Conservation (phyloP, 2,113 vertebrate genomes). For the Tylochromis polylepis region DNA sequence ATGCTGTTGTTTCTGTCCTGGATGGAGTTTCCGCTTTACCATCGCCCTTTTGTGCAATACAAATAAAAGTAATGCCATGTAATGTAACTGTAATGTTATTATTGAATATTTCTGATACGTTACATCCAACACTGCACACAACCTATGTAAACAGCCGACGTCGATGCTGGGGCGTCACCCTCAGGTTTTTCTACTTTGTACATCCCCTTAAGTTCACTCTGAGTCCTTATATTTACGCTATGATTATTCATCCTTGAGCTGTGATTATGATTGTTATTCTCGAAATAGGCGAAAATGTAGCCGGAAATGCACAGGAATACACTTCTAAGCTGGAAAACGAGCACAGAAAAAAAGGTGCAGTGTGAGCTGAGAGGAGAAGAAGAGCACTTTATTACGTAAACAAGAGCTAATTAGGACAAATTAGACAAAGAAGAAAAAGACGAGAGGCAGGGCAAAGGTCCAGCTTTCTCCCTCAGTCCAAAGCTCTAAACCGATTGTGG, state of each 20-base stretch:
- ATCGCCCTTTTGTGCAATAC: neutral
- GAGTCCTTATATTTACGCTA: neutral
- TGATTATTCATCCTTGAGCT: neutral
- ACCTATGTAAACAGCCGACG: neutral
- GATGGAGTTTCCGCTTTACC: neutral
- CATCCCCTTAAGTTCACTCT: neutral
- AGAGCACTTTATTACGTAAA: neutral
- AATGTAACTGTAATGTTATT: neutral
- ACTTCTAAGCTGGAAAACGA: neutral
- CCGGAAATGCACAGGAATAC: neutral
- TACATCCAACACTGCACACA: neutral
- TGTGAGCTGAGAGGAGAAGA: neutral
- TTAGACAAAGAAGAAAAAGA: neutral
- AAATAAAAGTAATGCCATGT: neutral
- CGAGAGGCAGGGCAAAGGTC: neutral
- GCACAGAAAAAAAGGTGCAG: neutral
- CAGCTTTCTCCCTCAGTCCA: neutral
- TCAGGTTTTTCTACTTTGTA: neutral
- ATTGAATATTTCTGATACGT: neutral
- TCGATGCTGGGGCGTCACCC: fast-evolving
- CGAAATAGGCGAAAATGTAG: neutral
- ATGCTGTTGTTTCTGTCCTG: neutral
- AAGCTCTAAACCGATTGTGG: neutral
- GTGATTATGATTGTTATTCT: neutral
- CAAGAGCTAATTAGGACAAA: neutral